Evolutionary conservation across 2,797 vertebrate genomes (phyloP).

Genomic region (Carcharodon carcharias): DNA sequence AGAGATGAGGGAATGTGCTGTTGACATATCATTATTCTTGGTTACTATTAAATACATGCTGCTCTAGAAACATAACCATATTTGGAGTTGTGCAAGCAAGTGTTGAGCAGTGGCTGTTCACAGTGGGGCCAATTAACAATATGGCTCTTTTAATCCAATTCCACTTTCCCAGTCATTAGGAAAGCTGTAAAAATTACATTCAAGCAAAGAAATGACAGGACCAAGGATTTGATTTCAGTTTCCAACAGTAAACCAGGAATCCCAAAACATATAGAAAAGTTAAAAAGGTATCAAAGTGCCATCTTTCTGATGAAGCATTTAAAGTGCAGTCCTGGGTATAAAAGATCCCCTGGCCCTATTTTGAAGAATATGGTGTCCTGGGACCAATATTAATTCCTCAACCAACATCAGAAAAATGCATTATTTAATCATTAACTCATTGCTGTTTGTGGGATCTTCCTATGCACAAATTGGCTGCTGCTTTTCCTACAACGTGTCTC

Average conservation of each 20-base stretch:
- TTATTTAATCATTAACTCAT: not conserved
- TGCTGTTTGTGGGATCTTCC: not conserved
- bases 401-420: not conserved
- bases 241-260: not conserved
- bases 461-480: not conserved
- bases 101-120: not conserved
- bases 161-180: not conserved
- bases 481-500: no score
- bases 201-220: not conserved
- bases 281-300: not conserved
- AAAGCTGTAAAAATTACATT: not conserved
- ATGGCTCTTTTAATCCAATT: not conserved
- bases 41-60: not conserved
- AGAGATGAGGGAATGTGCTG: not conserved
- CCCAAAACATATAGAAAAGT: not conserved
- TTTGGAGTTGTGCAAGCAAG: not conserved
- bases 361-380: not conserved
- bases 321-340: not conserved
- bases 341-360: not conserved
- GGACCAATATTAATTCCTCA: not conserved
- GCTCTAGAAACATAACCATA: not conserved
- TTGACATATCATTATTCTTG: not conserved
- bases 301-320: not conserved
- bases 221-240: not conserved
- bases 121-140: not conserved